Evolutionary conservation across 37 sponge, comb jelly and placozoan genomes (phyloP).

Genomic region (Eunapius fragilis): DNA sequence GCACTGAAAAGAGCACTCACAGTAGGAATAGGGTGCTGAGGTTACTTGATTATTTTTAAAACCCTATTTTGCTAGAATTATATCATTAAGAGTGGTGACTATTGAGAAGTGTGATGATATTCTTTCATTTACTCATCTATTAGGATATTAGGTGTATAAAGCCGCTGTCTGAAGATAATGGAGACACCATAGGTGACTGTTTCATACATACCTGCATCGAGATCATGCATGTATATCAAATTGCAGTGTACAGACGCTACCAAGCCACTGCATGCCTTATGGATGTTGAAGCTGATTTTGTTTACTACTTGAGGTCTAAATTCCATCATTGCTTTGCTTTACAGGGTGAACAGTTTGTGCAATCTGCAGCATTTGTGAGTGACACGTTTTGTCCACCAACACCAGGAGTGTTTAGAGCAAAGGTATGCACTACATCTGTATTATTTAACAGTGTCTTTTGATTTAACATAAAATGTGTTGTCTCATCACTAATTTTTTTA

Average conservation of each 20-base stretch:
- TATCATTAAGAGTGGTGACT: too few species aligned
- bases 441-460: not conserved
- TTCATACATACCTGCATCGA: not conserved
- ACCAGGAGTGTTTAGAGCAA: slow-evolving; percentile 39
- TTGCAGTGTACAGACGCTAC: slow-evolving; percentile 15
- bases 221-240: not conserved
- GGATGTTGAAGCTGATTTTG: slow-evolving; percentile 34
- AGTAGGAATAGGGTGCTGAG: too few species aligned
- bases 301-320: slow-evolving; percentile 22
- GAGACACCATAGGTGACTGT: not conserved
- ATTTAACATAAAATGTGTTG: too few species aligned
- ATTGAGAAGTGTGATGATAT: too few species aligned
- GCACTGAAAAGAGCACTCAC: too few species aligned
- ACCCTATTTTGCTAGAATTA: too few species aligned
- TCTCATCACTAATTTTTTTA: too few species aligned
- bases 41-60: too few species aligned
- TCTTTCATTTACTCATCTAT: not conserved
- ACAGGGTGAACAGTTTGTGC: slow-evolving; percentile 60
- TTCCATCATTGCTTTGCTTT: not conserved
- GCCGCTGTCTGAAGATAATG: not conserved
- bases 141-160: not conserved
- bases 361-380: slow-evolving; percentile 50
- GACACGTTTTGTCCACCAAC: slow-evolving; percentile 37
- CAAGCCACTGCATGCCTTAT: slow-evolving; percentile 46
- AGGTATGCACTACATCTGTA: slow-evolving; percentile 20